Evolutionary conservation across 2,797 vertebrate genomes (phyloP).

Genomic region (Sebastes variabilis): DNA sequence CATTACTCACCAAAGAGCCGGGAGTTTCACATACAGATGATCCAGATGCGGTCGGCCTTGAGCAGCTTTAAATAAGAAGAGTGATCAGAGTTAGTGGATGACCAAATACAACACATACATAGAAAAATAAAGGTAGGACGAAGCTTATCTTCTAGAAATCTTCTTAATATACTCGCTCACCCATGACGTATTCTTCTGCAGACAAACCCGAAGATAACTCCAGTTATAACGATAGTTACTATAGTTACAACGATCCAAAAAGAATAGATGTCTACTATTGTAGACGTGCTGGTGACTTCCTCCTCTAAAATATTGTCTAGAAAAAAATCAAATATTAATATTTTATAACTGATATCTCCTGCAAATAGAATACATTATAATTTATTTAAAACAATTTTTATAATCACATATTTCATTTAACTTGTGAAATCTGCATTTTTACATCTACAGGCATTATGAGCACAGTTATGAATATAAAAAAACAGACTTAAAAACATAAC

Average conservation of each 20-base stretch:
- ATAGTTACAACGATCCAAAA: not conserved
- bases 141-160: no score
- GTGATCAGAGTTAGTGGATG: not conserved
- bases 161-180: constrained; percentile 2
- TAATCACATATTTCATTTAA: not conserved
- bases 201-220: not conserved
- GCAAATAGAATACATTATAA: not conserved
- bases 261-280: no score
- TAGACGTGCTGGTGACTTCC: not conserved
- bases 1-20: not conserved
- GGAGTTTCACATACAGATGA: not conserved
- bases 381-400: not conserved
- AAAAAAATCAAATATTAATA: not conserved
- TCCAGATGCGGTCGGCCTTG: not conserved
- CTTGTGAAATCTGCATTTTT: not conserved
- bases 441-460: not conserved
- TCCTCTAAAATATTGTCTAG: not conserved
- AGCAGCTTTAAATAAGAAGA: not conserved
- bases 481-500: no score
- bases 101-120: not conserved
- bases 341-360: not conserved
- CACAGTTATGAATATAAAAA: no score
- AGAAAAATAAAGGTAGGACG: no score
- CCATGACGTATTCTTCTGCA: not conserved
- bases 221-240: not conserved